Conservation (phyloP, 2,888 invertebrate species). For the Eurytoma adleriae region DNA sequence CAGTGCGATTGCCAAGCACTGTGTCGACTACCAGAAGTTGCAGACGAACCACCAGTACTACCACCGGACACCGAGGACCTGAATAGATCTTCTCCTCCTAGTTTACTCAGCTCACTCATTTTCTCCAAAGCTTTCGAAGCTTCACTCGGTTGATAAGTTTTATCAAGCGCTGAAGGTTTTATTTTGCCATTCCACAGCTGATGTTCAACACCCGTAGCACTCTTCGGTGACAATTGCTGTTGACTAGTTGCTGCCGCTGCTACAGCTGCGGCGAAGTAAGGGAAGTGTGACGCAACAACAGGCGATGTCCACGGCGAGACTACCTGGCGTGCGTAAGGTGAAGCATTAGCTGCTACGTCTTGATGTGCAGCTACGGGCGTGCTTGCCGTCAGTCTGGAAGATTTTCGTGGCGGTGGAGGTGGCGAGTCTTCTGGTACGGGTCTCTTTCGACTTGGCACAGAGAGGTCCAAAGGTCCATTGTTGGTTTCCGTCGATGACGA, state of each 20-base stretch:
- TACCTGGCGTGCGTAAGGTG: conserved; percentile 82
- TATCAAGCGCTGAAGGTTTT: conserved; percentile 79
- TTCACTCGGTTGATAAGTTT: conserved; percentile 81
- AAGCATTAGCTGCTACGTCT: conserved; percentile 63
- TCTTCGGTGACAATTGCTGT: conserved; percentile 83
- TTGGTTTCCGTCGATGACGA: conserved; percentile 77
- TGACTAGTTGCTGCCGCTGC: conserved; percentile 84
- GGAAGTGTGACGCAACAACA: conserved; percentile 85
- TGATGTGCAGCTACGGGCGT: conserved; percentile 64
- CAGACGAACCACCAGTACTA: conserved; percentile 77
- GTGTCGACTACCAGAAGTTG: conserved; percentile 83
- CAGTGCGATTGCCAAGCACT: conserved; percentile 98
- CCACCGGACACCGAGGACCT: conserved; percentile 78
- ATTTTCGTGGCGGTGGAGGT: conserved; percentile 81
- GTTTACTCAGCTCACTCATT: conserved; percentile 92
- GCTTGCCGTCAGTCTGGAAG: conserved; percentile 77
- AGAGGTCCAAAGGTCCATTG: conserved; percentile 88
- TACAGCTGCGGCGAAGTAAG: conserved; percentile 88
- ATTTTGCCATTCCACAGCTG: conserved; percentile 88
- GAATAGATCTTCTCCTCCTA: conserved; percentile 88
- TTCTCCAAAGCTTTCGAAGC: conserved; percentile 93
- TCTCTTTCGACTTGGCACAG: conserved; percentile 86
- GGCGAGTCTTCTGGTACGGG: conserved; percentile 82
- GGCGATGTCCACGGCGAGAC: conserved; percentile 89
- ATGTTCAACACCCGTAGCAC: conserved; percentile 76